These are phyloP conservation scores for Mus minutoides DNA, from an alignment of 2,797 vertebrate genomes.

Conservation along the genomic window DNA sequence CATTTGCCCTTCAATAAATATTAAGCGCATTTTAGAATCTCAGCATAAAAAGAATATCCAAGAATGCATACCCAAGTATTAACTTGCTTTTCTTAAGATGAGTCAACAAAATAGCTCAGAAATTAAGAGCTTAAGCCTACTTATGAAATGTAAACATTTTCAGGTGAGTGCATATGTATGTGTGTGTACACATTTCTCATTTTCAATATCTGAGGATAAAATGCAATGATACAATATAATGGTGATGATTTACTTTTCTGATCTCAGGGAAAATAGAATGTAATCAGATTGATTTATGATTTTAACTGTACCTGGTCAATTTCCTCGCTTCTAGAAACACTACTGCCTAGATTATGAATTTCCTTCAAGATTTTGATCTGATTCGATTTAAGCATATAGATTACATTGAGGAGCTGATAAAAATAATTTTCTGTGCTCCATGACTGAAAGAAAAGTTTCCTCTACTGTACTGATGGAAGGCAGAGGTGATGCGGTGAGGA, in stretches of 20 bases:
- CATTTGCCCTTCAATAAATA: background rate
- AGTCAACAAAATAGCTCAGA: background rate
- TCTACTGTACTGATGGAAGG: background rate
- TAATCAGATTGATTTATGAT: background rate
- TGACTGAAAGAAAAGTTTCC: background rate
- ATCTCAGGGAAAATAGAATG: background rate
- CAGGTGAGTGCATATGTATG: background rate
- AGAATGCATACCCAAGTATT: background rate
- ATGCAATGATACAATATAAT: background rate
- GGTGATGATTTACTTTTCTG: slow-evolving; percentile 25
- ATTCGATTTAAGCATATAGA: background rate
- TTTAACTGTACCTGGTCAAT: background rate
- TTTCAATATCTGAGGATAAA: background rate
- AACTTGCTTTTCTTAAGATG: slow-evolving; percentile 19
- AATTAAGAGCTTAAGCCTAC: background rate
- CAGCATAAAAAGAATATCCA: slow-evolving; percentile 9
- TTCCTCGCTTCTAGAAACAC: background rate
- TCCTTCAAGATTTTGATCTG: background rate
- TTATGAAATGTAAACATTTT: slow-evolving; percentile 43
- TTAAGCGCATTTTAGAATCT: slow-evolving; percentile 2
- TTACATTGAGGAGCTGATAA: background rate
- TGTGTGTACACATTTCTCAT: background rate
- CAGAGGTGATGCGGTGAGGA: background rate
- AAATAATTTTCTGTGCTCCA: background rate
- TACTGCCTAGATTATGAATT: background rate